phyloP scores from a whole-genome alignment of 2,888 invertebrate genomes.

The Rhagonycha fulva region DNA sequence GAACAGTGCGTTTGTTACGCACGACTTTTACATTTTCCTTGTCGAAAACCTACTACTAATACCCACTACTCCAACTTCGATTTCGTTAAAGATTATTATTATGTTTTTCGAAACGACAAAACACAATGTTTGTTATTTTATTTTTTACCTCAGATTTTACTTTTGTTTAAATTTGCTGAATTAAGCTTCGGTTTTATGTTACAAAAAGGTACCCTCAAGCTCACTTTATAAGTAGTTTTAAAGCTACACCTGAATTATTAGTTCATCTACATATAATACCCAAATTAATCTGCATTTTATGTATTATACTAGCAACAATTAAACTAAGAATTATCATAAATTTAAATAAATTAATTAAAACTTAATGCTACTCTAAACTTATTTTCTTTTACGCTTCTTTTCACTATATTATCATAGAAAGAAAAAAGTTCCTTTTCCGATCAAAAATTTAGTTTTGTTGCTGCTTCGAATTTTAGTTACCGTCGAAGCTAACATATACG shows the following conservation, averaged over 20 bases:
- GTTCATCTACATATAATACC: neutral
- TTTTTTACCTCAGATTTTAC: neutral
- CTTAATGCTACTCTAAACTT: neutral
- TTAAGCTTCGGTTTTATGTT: neutral
- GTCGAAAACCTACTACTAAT: neutral
- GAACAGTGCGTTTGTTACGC: constrained; percentile 19
- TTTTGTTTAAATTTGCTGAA: neutral
- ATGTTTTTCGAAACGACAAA: neutral
- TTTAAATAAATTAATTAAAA: neutral
- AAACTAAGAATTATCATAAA: neutral
- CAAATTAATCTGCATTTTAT: neutral
- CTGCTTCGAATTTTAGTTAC: no score
- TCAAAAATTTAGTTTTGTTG: no score
- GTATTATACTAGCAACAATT: neutral
- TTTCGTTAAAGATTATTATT: neutral
- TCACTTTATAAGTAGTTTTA: neutral
- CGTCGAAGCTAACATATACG: no score
- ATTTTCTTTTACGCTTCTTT: neutral
- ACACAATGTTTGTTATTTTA: neutral
- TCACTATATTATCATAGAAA: no score
- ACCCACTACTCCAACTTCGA: neutral
- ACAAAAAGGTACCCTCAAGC: neutral
- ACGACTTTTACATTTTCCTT: neutral
- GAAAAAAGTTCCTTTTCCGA: no score
- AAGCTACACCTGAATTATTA: neutral